Percentiles rank a stretch among this genome's conserved stretches.
Conservation (phyloP, 2,797 vertebrate genomes). For the Erpetoichthys calabaricus region DNA sequence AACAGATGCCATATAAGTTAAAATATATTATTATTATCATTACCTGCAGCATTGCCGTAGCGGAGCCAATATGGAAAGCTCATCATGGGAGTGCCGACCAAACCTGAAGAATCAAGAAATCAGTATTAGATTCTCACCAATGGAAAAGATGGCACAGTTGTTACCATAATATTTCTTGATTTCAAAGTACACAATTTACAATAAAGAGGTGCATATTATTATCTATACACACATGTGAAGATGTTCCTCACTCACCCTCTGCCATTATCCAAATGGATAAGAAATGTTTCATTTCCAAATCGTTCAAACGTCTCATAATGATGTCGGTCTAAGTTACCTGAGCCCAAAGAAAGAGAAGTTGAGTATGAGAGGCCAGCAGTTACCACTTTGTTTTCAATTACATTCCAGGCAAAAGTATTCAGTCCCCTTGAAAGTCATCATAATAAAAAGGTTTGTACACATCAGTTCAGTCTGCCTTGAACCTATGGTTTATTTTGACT, state of each 20-base stretch:
- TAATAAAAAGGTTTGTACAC: too few relatives aligned
- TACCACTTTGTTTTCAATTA: background rate
- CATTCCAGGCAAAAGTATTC: background rate
- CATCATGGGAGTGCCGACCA: conserved; percentile 27
- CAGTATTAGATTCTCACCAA: background rate
- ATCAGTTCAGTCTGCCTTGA: too few relatives aligned
- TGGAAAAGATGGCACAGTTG: background rate
- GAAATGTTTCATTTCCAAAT: conserved; percentile 40
- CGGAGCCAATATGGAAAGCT: conserved; percentile 33
- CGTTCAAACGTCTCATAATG: conserved; percentile 43
- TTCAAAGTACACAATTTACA: too few relatives aligned
- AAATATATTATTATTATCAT: background rate
- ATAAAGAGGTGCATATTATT: too few relatives aligned
- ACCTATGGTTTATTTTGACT: too few relatives aligned
- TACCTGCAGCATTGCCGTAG: conserved; percentile 39
- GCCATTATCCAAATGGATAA: conserved; percentile 40
- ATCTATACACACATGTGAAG: too few relatives aligned
- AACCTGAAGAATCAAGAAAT: conserved; percentile 21
- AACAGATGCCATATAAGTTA: too few relatives aligned
- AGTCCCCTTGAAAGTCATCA: too few relatives aligned
- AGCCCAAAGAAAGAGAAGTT: background rate
- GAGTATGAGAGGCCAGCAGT: background rate
- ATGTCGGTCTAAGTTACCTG: conserved; percentile 42
- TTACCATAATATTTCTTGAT: too few relatives aligned
- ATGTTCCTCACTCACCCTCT: conserved; percentile 23